phyloP scores from a whole-genome alignment of 1,140 invertebrate genomes.

The Drosophila azteca region DNA sequence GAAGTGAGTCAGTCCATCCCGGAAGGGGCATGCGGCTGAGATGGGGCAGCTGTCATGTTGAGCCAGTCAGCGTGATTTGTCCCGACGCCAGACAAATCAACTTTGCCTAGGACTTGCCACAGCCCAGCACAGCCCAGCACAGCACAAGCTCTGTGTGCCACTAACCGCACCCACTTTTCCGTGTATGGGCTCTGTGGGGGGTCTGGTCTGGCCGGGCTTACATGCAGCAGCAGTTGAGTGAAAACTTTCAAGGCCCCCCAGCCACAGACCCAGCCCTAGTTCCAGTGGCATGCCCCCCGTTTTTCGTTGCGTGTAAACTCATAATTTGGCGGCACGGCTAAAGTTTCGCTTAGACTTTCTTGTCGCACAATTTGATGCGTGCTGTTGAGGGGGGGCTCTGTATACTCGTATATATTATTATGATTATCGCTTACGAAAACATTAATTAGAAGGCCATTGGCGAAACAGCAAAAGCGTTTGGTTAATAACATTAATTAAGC shows the following conservation, averaged over 20 bases:
- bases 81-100: slow-evolving; percentile 56
- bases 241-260: slow-evolving; percentile 53
- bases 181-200: neutral
- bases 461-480: slow-evolving; percentile 30
- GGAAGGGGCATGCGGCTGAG: neutral
- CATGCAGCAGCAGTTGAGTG: slow-evolving; percentile 35
- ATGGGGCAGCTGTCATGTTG: slow-evolving; percentile 61
- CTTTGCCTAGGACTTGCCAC: slow-evolving; percentile 14
- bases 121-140: too few species aligned
- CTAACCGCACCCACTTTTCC: slow-evolving; percentile 46
- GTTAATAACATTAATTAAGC: slow-evolving; percentile 75
- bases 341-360: slow-evolving; percentile 57
- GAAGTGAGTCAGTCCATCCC: slow-evolving; percentile 1
- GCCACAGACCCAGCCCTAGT: neutral
- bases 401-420: slow-evolving; percentile 23
- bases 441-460: slow-evolving; percentile 66
- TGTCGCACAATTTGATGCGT: slow-evolving; percentile 69
- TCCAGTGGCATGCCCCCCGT: neutral
- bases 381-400: slow-evolving; percentile 16
- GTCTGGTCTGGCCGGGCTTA: neutral
- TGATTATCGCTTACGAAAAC: slow-evolving; percentile 51
- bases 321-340: slow-evolving; percentile 59
- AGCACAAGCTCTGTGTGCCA: neutral
- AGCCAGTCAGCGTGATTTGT: slow-evolving; percentile 73
- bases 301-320: slow-evolving; percentile 59